phyloP scores from a whole-genome alignment of 2,888 invertebrate genomes.

The Psylliodes chrysocephalus region DNA sequence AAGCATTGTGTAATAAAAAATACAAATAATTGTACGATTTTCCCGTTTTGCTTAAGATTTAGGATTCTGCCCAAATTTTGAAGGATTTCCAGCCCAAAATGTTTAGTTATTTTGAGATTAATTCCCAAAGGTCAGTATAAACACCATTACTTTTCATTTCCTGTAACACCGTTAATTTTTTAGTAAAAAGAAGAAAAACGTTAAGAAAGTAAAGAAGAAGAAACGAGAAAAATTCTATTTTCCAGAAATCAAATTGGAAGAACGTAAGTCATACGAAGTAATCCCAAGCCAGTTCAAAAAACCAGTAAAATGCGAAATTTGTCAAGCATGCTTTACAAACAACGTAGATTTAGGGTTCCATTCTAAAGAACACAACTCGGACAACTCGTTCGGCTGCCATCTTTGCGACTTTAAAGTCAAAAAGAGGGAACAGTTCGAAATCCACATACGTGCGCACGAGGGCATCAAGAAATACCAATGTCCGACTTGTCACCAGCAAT shows the following conservation, averaged over 20 bases:
- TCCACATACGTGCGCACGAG: constrained; percentile 46
- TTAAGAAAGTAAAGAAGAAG: not conserved
- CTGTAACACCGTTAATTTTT: not conserved
- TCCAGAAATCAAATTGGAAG: constrained; percentile 14
- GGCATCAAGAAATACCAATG: constrained; percentile 49
- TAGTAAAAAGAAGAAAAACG: not conserved
- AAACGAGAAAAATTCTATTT: constrained; percentile 34
- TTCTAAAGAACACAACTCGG: constrained; percentile 54
- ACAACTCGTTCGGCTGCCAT: constrained; percentile 55
- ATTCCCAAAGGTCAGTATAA: too few relatives aligned
- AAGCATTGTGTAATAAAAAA: too few relatives aligned
- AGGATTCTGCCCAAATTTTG: too few relatives aligned
- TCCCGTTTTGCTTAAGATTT: too few relatives aligned
- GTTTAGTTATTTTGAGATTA: too few relatives aligned
- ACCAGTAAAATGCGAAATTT: constrained; percentile 67
- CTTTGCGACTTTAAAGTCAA: constrained; percentile 53
- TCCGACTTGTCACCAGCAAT: constrained; percentile 52
- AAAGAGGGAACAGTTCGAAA: constrained; percentile 47
- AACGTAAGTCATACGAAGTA: constrained; percentile 12
- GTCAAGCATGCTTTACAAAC: constrained; percentile 65
- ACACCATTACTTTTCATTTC: not conserved
- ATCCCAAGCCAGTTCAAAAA: constrained; percentile 49
- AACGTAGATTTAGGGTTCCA: constrained; percentile 57
- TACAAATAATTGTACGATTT: too few relatives aligned
- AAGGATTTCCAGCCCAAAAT: too few relatives aligned